These are phyloP conservation scores for Drosophila mojavensis DNA, from an alignment of 1,140 invertebrate species.

Conservation along the genomic window DNA sequence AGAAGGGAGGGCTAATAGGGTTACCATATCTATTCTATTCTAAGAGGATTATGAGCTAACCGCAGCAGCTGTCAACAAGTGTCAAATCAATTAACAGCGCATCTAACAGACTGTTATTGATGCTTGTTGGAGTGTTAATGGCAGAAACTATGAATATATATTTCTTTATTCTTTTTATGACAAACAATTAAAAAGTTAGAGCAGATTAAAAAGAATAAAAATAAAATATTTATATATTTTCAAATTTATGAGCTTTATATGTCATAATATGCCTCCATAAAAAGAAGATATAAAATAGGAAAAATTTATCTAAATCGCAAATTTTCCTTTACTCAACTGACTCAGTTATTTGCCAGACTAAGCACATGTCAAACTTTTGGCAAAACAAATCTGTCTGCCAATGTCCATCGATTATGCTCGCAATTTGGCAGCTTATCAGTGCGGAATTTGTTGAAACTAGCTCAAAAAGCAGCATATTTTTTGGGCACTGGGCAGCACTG, in stretches of 20 bases:
- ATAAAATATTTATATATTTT: too few relatives aligned
- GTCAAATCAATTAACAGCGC: constrained; percentile 3
- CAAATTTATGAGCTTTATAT: too few relatives aligned
- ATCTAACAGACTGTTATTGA: too few relatives aligned
- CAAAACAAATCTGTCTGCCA: constrained; percentile 19
- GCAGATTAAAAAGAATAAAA: neutral
- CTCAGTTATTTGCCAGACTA: neutral
- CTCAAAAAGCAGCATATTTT: constrained; percentile 27
- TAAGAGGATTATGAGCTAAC: constrained; percentile 12
- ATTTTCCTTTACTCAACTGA: too few relatives aligned
- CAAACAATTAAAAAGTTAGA: neutral
- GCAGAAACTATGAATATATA: too few relatives aligned
- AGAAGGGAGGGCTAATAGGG: too few relatives aligned
- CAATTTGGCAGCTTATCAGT: constrained; percentile 54
- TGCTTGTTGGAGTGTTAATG: too few relatives aligned
- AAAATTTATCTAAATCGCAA: neutral
- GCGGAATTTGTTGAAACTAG: constrained; percentile 42
- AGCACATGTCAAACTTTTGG: neutral
- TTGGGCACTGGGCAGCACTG: constrained; percentile 5
- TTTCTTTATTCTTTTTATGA: too few relatives aligned
- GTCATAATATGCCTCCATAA: too few relatives aligned
- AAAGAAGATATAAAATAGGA: too few relatives aligned
- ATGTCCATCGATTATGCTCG: constrained; percentile 47
- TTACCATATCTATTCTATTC: neutral
- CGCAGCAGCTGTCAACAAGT: constrained; percentile 11